Evolutionary conservation across 1,140 invertebrate species (phyloP).

Genomic region (Pseudomyrmex sp.): DNA sequence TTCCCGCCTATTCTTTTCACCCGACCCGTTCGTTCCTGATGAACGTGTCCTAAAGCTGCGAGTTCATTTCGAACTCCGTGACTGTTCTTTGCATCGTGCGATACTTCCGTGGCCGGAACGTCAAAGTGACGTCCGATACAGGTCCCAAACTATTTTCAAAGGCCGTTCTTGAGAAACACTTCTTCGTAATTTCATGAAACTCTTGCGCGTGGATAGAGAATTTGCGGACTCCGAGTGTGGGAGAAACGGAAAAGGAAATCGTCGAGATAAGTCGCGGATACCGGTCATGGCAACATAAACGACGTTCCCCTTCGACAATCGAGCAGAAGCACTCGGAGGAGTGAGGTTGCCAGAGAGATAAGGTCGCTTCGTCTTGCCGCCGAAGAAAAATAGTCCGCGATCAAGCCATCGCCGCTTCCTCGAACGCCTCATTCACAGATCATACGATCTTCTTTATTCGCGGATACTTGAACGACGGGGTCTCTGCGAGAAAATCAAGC

Average conservation of each 20-base stretch:
- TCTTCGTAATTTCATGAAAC: conserved; percentile 25
- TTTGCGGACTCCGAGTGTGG: not conserved
- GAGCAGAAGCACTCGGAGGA: conserved; percentile 39
- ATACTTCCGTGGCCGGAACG: conserved; percentile 33
- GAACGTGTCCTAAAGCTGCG: conserved; percentile 38
- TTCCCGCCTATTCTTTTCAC: not conserved
- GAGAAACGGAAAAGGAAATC: conserved; percentile 37
- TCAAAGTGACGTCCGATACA: conserved; percentile 26
- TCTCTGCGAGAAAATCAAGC: conserved; percentile 5
- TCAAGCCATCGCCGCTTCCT: conserved; percentile 33
- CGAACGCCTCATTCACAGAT: not conserved
- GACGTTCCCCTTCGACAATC: conserved; percentile 35
- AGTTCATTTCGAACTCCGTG: not conserved
- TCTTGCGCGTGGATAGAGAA: not conserved
- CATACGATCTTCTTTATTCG: conserved; percentile 43
- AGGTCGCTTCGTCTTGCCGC: conserved; percentile 57
- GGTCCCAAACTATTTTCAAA: conserved; percentile 8
- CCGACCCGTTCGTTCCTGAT: conserved; percentile 29
- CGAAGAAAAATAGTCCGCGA: conserved; percentile 37
- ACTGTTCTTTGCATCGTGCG: no score
- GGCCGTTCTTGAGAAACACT: conserved; percentile 7
- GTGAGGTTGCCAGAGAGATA: conserved; percentile 53
- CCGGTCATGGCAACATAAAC: conserved; percentile 7
- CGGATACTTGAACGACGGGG: conserved; percentile 2
- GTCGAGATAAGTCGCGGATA: conserved; percentile 64